Conservation (phyloP, 2,113 vertebrate genomes). For the Tapirus terrestris region DNA sequence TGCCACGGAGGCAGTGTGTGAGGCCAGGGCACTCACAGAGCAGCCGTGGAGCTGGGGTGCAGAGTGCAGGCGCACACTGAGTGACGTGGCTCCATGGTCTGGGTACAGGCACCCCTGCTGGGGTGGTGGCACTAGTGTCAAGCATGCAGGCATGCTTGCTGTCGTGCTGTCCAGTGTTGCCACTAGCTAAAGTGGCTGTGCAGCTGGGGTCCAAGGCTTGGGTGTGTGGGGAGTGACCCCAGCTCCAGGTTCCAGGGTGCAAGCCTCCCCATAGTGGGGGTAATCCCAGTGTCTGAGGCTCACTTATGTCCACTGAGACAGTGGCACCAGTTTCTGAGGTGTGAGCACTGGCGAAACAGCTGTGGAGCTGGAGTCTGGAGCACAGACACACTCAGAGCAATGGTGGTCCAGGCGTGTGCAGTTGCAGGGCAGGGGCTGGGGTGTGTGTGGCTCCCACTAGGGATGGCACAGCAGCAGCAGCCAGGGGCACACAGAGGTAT, state of each 20-base stretch:
- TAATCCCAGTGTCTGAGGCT: not conserved
- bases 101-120: not conserved
- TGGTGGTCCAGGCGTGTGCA: not conserved
- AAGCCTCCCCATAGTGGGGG: not conserved
- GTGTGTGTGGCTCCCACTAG: not conserved
- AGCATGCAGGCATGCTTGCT: not conserved
- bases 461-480: not conserved
- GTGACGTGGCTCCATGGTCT: not conserved
- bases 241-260: no score
- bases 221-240: not conserved
- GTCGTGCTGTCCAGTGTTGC: not conserved
- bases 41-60: not conserved
- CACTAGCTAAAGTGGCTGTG: not conserved
- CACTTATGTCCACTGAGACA: not conserved
- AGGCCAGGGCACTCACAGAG: not conserved
- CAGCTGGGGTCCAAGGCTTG: not conserved
- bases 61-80: not conserved
- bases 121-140: not conserved
- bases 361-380: not conserved
- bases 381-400: not conserved
- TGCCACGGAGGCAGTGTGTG: not conserved
- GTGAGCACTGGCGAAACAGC: not conserved
- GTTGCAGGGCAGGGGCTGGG: not conserved
- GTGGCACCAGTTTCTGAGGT: fast-evolving
- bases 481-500: no score